Conservation (phyloP, 2,888 invertebrate genomes). For the Campoplex nolae region DNA sequence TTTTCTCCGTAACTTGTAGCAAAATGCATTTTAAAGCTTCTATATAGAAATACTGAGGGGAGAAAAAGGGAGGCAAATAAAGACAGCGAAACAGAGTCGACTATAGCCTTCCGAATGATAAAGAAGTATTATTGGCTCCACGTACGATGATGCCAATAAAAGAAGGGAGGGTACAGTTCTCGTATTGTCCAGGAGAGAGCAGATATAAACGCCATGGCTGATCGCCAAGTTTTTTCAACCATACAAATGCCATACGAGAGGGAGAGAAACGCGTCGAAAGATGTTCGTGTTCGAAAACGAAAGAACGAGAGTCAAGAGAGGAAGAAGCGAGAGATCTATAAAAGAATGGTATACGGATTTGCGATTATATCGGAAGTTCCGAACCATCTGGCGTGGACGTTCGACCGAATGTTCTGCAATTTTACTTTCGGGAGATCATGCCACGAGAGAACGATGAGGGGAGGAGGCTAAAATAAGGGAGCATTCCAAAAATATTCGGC, state of each 20-base stretch:
- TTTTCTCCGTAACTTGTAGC: not conserved
- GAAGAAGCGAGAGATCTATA: conserved; percentile 37
- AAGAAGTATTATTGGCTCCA: conserved; percentile 63
- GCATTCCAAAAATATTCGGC: conserved; percentile 47
- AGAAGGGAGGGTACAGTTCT: conserved; percentile 37
- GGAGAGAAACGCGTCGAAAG: conserved; percentile 12
- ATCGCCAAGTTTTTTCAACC: conserved; percentile 52
- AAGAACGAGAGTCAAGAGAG: conserved; percentile 22
- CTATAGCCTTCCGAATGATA: conserved; percentile 46
- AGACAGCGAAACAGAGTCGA: conserved; percentile 11
- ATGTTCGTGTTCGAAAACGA: not conserved
- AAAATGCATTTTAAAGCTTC: conserved; percentile 21
- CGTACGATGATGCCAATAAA: conserved; percentile 59
- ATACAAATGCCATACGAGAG: conserved; percentile 14
- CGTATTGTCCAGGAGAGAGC: conserved; percentile 37
- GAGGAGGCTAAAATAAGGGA: conserved; percentile 18
- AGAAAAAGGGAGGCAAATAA: not conserved
- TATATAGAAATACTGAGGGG: not conserved
- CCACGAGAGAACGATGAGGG: conserved; percentile 11
- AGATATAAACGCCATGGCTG: conserved; percentile 64
- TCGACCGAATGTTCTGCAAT: conserved; percentile 44
- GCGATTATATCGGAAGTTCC: conserved; percentile 49
- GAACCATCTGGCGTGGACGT: conserved; percentile 65
- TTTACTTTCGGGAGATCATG: conserved; percentile 42
- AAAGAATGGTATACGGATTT: conserved; percentile 55